Evolutionary conservation across 2,113 vertebrate genomes (phyloP), one percentile per base, ranked within the genome.

Genomic region (Mixornis gularis): DNA sequence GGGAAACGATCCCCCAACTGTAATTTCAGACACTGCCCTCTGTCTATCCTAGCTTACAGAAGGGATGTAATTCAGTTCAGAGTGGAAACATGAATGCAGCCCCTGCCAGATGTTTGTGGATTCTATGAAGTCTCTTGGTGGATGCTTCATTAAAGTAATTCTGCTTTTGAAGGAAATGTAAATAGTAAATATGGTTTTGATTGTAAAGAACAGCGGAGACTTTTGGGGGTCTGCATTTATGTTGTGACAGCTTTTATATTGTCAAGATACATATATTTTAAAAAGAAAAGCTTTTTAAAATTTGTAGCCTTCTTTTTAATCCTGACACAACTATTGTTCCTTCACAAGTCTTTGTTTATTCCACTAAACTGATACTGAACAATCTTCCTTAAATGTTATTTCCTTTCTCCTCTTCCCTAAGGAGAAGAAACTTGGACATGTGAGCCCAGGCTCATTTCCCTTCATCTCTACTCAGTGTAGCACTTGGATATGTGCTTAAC

Each of bases 101-200:
- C 77, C 69, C 70, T 44, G 2, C 90, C 93, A 95, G 92, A 94
- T 89, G 93, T 91, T 94, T 91, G 93, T 94, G 90, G 92, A 87
- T 92, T 93, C 93, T 65, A 87, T 85, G 79, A 90, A 79, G 69
- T 79, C 36, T 87, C 76, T 95, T 96, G 92, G 88, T 78, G 73
- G 87, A 87, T 91, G 34, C 64, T 77, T 86, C 81, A 38, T 93
- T 87, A 88, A 83, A 79, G 74, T 79, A 71, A 70, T 93, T 89
- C 90, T 83, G 77, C 79, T 79, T 72, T 83, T 92, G 91, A 95
- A 92, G 92, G 66, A 89, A 82, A 94, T 0, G 1, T 93, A 89
- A 92, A 95, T 87, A 89, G 71, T 85, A 89, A 96, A 92, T 92
- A 91, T 93, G 93, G 89, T 95, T 96, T 93, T 15, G 6, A 93